These are phyloP conservation scores for Tillus elongatus DNA, from an alignment of 2,888 invertebrate species.

Conservation along the genomic window DNA sequence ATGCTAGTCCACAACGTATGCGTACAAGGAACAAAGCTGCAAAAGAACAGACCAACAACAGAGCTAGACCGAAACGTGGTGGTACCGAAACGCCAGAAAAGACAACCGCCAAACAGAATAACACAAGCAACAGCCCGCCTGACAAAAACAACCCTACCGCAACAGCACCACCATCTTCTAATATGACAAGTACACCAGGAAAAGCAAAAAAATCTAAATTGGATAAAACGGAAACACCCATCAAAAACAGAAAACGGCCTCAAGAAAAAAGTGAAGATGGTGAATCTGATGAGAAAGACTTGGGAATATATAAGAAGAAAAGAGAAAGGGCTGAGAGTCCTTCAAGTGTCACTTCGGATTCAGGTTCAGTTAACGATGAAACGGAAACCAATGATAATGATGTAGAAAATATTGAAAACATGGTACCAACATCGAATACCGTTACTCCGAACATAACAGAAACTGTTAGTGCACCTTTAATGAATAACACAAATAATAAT, in stretches of 20 bases:
- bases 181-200: slow-evolving; percentile 32
- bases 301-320: slow-evolving; percentile 43
- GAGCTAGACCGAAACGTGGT: slow-evolving; percentile 51
- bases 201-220: slow-evolving; percentile 42
- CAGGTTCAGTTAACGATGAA: slow-evolving; percentile 70
- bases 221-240: slow-evolving; percentile 47
- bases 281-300: slow-evolving; percentile 43
- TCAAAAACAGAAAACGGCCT: slow-evolving; percentile 46
- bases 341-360: slow-evolving; percentile 75
- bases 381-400: slow-evolving; percentile 41
- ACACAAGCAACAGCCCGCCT: slow-evolving; percentile 17
- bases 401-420: slow-evolving; percentile 39
- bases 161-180: slow-evolving; percentile 8
- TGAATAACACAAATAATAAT: slow-evolving; percentile 15
- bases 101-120: slow-evolving; percentile 45
- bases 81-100: slow-evolving; percentile 40
- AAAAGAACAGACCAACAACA: slow-evolving; percentile 55
- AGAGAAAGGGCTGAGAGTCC: slow-evolving; percentile 55
- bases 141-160: slow-evolving; percentile 22
- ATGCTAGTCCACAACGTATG: slow-evolving; percentile 81
- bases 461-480: slow-evolving; percentile 12
- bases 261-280: slow-evolving; percentile 41
- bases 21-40: slow-evolving; percentile 75
- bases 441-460: slow-evolving; percentile 12
- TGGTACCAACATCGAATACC: slow-evolving; percentile 34